Evolutionary conservation across 2,113 vertebrate species (phyloP), one percentile per base, ranked within the genome.

Genomic region (Nansenia antarctica): DNA sequence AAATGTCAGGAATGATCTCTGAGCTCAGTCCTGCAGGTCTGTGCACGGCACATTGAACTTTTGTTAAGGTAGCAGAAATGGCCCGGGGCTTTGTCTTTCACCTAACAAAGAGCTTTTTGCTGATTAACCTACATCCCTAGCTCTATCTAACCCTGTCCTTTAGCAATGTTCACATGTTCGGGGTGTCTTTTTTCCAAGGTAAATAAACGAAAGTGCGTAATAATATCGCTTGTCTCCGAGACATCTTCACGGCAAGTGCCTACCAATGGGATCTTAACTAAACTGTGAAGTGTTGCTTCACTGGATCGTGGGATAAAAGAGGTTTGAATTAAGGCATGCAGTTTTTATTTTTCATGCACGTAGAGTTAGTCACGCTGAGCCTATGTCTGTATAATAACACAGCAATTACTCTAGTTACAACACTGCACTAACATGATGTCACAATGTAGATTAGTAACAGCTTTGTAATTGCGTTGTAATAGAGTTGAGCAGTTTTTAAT

Each of bases 1-100:
- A 83, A 88, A 93, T 93, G 87, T 69, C 18, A 88, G 81, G 90
- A 92, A 92, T 92, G 88, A 89, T 49, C 65, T 70, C 73, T 79
- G 79, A 86, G 81, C 81, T 87, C 84, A 80, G 80, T 61, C 69
- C 26, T 73, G 80, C 92, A 93, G 89, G 92, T 92, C 91, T 90
- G 88, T 89, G 84, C 92, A 93, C 78, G 86, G 83, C 74, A 6
- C 77, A 67, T 65, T 85, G 84, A 91, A 89, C 87, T 89, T 79
- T 55, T 70, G 85, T 78, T 82, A 69, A 82, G 82, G 79, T 81
- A 81, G 81, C 78, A 82, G 63, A 84, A 80, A 81, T 76, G 65
- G 81, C 91, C 85, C 27, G 0, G 59, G 87, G 90, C 68, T 83
- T 81, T 82, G 68, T 66, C 81, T 78, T 55, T 83, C 65, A 30